Base-by-base conservation (phyloP, 2,888 invertebrate genomes). In the Amiota communis region DNA sequence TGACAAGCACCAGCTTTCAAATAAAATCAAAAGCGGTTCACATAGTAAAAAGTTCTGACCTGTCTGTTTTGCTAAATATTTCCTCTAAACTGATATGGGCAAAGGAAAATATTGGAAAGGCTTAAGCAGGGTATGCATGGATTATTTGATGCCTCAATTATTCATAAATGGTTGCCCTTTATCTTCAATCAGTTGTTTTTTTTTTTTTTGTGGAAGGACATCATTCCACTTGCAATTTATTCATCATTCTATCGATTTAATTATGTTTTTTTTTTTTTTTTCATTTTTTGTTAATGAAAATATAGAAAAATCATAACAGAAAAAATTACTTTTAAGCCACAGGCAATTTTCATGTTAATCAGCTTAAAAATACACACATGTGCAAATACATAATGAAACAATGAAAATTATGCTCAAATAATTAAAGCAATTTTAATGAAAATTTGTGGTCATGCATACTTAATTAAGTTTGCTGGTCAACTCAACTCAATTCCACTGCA, bases 371-470 rank as follows among this genome's bases (percentile, higher is more conserved):
- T n/a, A 36, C 36, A n/a, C 36, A 36, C 63, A 65, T 48, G 17
- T 20, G 17, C n/a, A 57, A 17, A 59, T 13, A 17, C 11, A 59
- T n/a, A 65, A 11, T 1, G 9, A 65, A 65, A 48, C 9, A 48
- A 48, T 48, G n/a, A n/a, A 17, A 65, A 57, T 61, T 49, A 12
- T 71, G 64, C n/a, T 17, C 65, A 65, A 65, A 65, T 65, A 65
- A 65, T 65, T 74, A 63, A 64, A 74, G 72, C 75, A 72, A 75
- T 79, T 85, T 83, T 77, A 83, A 86, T 85, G 78, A 79, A 85
- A 80, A 85, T 82, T 72, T 86, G 83, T 75, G 83, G 83, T 86
- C 76, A 79, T 80, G 81, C 82, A 80, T 83, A 73, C 82, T 83
- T 85, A 86, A 83, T 83, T 85, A 77, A 76, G 70, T 78, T 79